Evolutionary conservation across 2,888 invertebrate species (phyloP).

Genomic region (Stratiomys singularior): DNA sequence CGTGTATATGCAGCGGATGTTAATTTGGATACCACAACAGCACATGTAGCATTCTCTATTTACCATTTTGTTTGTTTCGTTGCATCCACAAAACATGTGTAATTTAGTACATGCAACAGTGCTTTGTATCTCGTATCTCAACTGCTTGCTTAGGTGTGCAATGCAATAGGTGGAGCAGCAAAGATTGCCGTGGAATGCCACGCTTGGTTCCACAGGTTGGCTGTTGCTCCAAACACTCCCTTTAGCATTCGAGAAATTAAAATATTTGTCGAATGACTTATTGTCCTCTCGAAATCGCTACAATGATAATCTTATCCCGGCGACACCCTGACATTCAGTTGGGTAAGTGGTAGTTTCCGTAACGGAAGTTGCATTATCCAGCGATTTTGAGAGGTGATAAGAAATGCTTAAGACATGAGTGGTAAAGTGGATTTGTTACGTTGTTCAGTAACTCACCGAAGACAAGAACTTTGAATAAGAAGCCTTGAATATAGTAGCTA

Average conservation of each 20-base stretch:
- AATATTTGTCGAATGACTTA: slow-evolving; percentile 22
- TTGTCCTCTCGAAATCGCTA: not conserved
- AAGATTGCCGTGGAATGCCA: not conserved
- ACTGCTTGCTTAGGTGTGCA: not conserved
- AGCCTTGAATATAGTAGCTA: too few species aligned
- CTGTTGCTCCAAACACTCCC: not conserved
- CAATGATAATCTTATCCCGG: not conserved
- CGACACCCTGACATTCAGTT: slow-evolving; percentile 10
- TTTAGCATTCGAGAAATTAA: not conserved
- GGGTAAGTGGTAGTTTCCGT: slow-evolving; percentile 20
- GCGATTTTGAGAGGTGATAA: slow-evolving; percentile 9
- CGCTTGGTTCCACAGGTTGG: not conserved
- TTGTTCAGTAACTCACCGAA: too few species aligned
- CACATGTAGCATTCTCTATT: not conserved
- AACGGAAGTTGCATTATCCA: slow-evolving; percentile 18
- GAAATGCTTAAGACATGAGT: not conserved
- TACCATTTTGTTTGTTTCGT: not conserved
- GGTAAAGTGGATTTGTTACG: too few species aligned
- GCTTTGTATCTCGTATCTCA: not conserved
- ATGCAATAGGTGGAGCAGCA: not conserved
- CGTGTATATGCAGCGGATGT: slow-evolving; percentile 17
- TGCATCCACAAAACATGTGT: not conserved
- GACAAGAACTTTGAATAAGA: too few species aligned
- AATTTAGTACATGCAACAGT: not conserved
- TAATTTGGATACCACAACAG: slow-evolving; percentile 21